Percentiles rank a stretch among this genome's conserved stretches.
Conservation (phyloP, 2,113 vertebrate species). For the Enhydra lutris region DNA sequence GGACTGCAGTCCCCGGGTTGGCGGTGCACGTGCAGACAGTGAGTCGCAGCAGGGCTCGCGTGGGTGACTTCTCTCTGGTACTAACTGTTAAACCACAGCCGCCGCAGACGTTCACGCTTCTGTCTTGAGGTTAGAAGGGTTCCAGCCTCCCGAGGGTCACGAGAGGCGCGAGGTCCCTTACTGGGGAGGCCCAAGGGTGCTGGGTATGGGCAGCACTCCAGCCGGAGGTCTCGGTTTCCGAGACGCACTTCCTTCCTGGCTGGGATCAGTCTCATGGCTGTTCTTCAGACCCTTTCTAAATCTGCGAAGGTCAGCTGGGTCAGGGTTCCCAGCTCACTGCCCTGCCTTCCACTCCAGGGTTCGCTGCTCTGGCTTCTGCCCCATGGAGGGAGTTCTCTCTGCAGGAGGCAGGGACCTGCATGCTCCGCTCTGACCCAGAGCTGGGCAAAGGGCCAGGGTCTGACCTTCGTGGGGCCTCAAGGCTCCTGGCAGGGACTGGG, state of each 20-base stretch:
- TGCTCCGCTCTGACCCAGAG: background rate
- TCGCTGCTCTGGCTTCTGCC: background rate
- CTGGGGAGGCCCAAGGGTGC: background rate
- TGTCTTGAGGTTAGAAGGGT: background rate
- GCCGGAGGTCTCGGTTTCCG: background rate
- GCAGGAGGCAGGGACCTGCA: accelerated
- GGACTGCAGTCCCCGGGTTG: accelerated
- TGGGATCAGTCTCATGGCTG: background rate
- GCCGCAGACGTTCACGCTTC: background rate
- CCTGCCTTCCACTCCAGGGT: background rate
- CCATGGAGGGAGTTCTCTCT: background rate
- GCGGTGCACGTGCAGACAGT: accelerated
- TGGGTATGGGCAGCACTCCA: background rate
- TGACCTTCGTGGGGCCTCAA: background rate
- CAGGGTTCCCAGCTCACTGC: background rate
- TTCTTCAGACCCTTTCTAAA: background rate
- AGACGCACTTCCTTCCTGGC: background rate
- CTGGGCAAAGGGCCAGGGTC: background rate
- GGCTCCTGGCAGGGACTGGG: background rate
- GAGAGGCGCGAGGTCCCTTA: background rate
- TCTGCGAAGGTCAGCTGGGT: background rate
- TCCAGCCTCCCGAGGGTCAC: background rate
- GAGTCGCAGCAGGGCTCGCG: background rate
- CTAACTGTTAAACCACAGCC: background rate
- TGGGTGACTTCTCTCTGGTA: background rate